These are phyloP conservation scores for Spodoptera exigua DNA, from an alignment of 2,888 invertebrate species.

Conservation along the genomic window DNA sequence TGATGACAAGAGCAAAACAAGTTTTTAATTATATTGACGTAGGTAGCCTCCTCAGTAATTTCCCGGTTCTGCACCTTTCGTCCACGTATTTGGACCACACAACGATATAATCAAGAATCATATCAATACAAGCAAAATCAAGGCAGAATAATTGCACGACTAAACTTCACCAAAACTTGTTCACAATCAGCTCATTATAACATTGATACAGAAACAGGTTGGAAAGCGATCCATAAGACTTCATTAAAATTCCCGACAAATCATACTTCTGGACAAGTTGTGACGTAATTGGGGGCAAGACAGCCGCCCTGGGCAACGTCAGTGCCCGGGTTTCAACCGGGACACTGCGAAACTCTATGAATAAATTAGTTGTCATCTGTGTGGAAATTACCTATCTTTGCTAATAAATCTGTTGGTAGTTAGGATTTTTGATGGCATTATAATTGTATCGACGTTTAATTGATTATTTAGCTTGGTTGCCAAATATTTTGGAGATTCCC, in stretches of 20 bases:
- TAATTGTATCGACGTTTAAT: conserved; percentile 20
- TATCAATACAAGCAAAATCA: conserved; percentile 32
- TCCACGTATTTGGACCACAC: conserved; percentile 41
- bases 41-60: conserved; percentile 3
- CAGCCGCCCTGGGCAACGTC: conserved; percentile 59
- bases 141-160: conserved; percentile 40
- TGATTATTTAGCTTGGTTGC: too few relatives aligned
- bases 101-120: conserved; percentile 33
- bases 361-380: conserved; percentile 70
- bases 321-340: conserved; percentile 52
- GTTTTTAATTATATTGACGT: too few relatives aligned
- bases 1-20: conserved; percentile 4
- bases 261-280: conserved; percentile 68
- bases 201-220: conserved; percentile 43
- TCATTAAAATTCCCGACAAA: conserved; percentile 75
- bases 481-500: too few relatives aligned
- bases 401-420: conserved; percentile 56
- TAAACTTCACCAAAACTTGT: conserved; percentile 38
- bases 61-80: not conserved
- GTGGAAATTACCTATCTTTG: conserved; percentile 66
- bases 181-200: conserved; percentile 49
- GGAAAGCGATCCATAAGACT: conserved; percentile 56
- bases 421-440: conserved; percentile 45
- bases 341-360: conserved; percentile 72
- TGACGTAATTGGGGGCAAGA: conserved; percentile 69